Conservation (phyloP, 2,113 vertebrate genomes). For the Hippopotamus amphibius region DNA sequence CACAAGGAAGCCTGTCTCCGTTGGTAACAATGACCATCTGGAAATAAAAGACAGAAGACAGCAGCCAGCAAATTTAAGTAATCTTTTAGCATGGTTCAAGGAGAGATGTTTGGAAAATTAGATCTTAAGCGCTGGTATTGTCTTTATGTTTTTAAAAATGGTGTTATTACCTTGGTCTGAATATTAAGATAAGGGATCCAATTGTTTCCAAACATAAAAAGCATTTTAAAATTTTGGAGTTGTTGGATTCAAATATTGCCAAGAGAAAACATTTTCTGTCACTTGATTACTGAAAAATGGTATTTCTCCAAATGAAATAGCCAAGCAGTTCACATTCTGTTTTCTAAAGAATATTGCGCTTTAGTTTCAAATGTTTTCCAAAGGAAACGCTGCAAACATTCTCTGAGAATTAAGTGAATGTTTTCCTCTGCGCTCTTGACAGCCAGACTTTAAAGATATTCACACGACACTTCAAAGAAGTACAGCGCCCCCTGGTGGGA, state of each 20-base stretch:
- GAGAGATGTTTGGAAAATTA: background rate
- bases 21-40: background rate
- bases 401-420: background rate
- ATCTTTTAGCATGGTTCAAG: accelerated
- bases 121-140: background rate
- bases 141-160: background rate
- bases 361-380: background rate
- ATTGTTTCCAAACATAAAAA: background rate
- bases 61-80: accelerated
- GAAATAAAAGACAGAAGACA: background rate
- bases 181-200: background rate
- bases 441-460: background rate
- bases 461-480: background rate
- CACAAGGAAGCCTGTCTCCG: background rate
- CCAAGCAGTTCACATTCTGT: background rate
- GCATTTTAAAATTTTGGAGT: background rate
- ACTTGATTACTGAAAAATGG: background rate
- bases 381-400: background rate
- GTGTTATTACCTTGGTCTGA: background rate
- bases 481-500: slow-evolving; percentile 29
- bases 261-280: background rate
- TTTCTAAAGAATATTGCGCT: background rate
- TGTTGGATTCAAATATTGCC: background rate
- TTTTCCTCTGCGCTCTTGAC: background rate
- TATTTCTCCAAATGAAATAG: background rate